Evolutionary conservation across 2,888 invertebrate species (phyloP).

Genomic region (Campopleginae sp.): DNA sequence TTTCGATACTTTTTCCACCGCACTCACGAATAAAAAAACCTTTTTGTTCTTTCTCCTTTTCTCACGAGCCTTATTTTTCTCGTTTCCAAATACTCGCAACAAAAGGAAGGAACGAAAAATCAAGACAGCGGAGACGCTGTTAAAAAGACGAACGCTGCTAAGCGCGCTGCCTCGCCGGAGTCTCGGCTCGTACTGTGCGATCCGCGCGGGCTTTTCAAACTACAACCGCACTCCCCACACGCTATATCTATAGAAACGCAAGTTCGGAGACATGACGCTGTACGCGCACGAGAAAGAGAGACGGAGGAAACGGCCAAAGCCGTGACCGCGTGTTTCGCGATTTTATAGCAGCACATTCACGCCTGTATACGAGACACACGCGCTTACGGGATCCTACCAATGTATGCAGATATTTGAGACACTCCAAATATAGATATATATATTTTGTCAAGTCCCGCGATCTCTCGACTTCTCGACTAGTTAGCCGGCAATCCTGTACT

Average conservation of each 20-base stretch:
- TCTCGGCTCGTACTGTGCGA: constrained; percentile 64
- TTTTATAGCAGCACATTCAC: constrained; percentile 22
- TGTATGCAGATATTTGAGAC: background rate
- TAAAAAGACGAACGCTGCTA: constrained; percentile 12
- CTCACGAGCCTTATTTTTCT: background rate
- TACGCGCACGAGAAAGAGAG: background rate
- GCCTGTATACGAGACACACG: background rate
- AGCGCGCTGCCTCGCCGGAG: constrained; percentile 59
- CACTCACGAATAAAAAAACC: background rate
- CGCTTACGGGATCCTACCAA: background rate
- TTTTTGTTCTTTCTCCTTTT: background rate
- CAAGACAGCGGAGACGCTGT: constrained; percentile 6
- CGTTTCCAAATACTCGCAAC: background rate
- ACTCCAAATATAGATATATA: background rate
- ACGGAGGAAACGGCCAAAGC: constrained; percentile 3
- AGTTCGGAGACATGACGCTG: background rate
- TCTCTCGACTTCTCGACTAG: constrained; percentile 77
- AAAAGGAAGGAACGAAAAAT: constrained; percentile 1
- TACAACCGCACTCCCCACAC: background rate
- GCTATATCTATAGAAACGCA: background rate
- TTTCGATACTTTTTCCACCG: background rate
- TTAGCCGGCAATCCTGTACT: constrained; percentile 80
- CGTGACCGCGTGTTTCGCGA: constrained; percentile 45
- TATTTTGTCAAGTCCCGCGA: constrained; percentile 57
- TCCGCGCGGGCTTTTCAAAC: constrained; percentile 58